Evolutionary conservation across 1,140 invertebrate species (phyloP), one percentile per base, ranked within the genome.

Genomic region (Solenopsis invicta): DNA sequence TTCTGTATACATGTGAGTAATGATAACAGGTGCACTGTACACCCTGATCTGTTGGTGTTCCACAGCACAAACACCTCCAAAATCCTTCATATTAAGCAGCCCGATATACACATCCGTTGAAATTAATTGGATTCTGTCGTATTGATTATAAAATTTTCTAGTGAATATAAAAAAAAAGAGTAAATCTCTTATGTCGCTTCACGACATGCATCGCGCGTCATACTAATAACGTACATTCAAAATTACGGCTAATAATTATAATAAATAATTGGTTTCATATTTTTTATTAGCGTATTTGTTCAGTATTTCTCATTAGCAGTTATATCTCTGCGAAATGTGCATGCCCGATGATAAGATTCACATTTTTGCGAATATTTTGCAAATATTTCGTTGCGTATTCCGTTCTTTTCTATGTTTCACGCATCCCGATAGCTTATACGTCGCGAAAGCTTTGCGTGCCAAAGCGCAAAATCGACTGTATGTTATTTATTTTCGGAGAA

Each of bases 401-500:
- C 5, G n/a, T 16, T 12, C 1, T 48, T 77, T 24, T n/a, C 21
- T 1, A 16, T 18, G 24, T 18, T 67, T 0, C 16, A 29, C 12
- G 48, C 52, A 80, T 54, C 29, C n/a, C 24, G n/a, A 18, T 45
- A 13, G 4, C 80, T 74, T 52, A 13, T 8, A 52, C 29, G 21
- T 59, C 52, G 67, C 54, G 24, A 82, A 74, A 21, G 37, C 18
- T 48, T 13, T 9, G 41, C 24, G n/a, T 71, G 66, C 16, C 37
- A 61, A 29, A 29, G 29, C 29, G 29, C 21, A 21, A 21, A 67
- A n/a, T 34, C 24, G 2, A 12, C 12, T 45, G 13, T 48, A 18
- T 45, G 50, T 61, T 41, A 48, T 84, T 84, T 75, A 75, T 84
- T 84, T 74, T 61, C 24, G 54, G 41, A 50, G 34, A 74, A 74